phyloP scores from a whole-genome alignment of 2,888 invertebrate genomes.

The Ischnura elegans region DNA sequence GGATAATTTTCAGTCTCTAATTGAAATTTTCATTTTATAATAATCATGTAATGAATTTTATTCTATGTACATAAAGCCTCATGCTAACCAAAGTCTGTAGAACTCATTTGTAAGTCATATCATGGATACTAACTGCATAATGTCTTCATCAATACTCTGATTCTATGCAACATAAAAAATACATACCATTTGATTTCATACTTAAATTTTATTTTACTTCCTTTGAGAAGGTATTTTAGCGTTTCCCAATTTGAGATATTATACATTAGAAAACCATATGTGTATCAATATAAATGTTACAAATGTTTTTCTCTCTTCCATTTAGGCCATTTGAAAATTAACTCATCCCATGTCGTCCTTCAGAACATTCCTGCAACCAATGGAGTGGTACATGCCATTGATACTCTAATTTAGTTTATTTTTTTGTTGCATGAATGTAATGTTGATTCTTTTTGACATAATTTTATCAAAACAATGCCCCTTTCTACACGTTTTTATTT shows the following conservation, averaged over 20 bases:
- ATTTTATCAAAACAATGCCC: background rate
- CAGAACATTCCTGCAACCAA: constrained; percentile 94
- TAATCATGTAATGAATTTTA: too few species aligned
- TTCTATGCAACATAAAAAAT: background rate
- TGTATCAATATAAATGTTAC: background rate
- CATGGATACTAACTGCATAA: too few species aligned
- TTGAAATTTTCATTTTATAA: too few species aligned
- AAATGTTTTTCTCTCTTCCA: constrained; percentile 71
- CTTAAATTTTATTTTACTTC: background rate
- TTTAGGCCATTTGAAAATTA: constrained; percentile 90
- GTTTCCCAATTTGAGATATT: background rate
- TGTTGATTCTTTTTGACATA: background rate
- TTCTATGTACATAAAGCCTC: too few species aligned
- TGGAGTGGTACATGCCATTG: constrained; percentile 92
- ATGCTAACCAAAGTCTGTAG: too few species aligned
- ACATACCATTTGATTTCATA: background rate
- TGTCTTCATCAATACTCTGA: background rate
- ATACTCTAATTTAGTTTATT: constrained; percentile 82
- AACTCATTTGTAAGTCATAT: too few species aligned
- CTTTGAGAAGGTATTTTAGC: background rate
- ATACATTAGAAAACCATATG: background rate
- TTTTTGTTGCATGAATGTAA: background rate
- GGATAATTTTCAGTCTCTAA: too few species aligned
- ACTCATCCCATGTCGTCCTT: constrained; percentile 89
- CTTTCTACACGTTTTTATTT: background rate